These are phyloP conservation scores for Glomeris marginata DNA, from an alignment of 2,888 invertebrate genomes.

Conservation along the genomic window DNA sequence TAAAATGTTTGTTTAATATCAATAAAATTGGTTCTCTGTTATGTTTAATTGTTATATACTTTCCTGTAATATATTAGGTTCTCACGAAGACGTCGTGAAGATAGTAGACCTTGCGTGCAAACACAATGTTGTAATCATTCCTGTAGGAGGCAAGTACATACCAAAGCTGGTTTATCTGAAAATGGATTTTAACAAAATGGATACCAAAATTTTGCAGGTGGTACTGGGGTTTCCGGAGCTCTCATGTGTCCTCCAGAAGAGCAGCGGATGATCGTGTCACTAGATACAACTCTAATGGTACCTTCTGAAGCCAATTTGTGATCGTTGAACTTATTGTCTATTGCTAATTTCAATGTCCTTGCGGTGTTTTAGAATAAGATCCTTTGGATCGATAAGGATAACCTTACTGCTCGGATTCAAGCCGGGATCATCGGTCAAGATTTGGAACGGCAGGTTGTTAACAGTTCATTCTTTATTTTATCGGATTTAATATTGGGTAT, in stretches of 20 bases:
- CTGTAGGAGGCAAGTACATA: slow-evolving; percentile 55
- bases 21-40: no score
- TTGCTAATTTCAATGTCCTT: slow-evolving; percentile 11
- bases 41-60: no score
- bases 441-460: slow-evolving; percentile 54
- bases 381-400: slow-evolving; percentile 78
- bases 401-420: slow-evolving; percentile 66
- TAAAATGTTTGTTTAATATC: no score
- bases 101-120: slow-evolving; percentile 60
- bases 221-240: slow-evolving; percentile 81
- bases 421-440: slow-evolving; percentile 91
- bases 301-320: slow-evolving; percentile 7
- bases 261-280: slow-evolving; percentile 60
- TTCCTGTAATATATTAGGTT: slow-evolving; percentile 23
- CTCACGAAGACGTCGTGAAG: slow-evolving; percentile 67
- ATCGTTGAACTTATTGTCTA: background rate
- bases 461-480: slow-evolving; percentile 6
- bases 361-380: slow-evolving; percentile 81
- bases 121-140: slow-evolving; percentile 67
- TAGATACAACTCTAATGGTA: slow-evolving; percentile 90
- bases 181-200: background rate
- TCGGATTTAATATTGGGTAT: background rate
- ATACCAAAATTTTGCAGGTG: slow-evolving; percentile 36
- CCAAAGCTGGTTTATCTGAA: background rate
- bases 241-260: slow-evolving; percentile 68